Evolutionary conservation across 2,113 vertebrate species (phyloP).

Genomic region (Psephotus haematonotus): DNA sequence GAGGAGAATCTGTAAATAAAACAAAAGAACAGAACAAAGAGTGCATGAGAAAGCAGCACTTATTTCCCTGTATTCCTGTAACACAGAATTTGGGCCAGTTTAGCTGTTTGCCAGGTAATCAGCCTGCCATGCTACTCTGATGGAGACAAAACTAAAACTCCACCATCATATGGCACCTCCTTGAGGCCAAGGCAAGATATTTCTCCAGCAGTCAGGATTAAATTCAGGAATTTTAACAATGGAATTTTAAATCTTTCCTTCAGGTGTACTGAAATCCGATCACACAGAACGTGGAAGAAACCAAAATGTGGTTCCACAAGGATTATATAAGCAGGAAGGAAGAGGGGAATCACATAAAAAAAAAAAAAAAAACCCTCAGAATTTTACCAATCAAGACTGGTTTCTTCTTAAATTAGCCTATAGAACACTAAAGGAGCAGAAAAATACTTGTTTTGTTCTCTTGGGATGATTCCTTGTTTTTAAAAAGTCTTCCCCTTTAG

Average conservation of each 20-base stretch:
- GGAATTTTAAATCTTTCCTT: background rate
- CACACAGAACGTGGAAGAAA: background rate
- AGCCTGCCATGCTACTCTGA: background rate
- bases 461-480: background rate
- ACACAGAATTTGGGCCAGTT: background rate
- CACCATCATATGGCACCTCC: background rate
- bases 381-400: background rate
- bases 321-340: background rate
- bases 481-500: background rate
- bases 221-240: background rate
- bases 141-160: background rate
- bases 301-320: background rate
- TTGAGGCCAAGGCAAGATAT: background rate
- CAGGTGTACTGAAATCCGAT: background rate
- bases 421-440: background rate
- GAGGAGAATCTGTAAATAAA: constrained; percentile 71
- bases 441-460: background rate
- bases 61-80: background rate
- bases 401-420: background rate
- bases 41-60: background rate
- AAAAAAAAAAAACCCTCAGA: background rate
- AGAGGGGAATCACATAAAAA: background rate
- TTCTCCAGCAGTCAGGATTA: background rate
- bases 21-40: background rate
- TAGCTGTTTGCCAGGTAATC: background rate